These are phyloP conservation scores for Tenthredo livida DNA, from an alignment of 2,888 invertebrate species.

Conservation along the genomic window DNA sequence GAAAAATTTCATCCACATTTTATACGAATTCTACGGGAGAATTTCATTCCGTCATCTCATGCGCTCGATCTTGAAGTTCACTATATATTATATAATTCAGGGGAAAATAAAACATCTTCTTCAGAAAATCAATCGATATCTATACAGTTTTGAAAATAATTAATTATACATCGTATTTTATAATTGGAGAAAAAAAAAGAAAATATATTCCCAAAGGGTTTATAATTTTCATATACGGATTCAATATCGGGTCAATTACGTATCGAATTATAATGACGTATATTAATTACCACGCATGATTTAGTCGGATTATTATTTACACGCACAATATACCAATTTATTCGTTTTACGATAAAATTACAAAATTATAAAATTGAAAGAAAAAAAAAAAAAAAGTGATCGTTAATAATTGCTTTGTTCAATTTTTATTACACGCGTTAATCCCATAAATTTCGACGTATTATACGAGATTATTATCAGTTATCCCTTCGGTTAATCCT, in stretches of 20 bases:
- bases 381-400: background rate
- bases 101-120: background rate
- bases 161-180: background rate
- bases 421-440: background rate
- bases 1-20: background rate
- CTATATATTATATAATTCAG: too few relatives aligned
- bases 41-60: background rate
- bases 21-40: too few relatives aligned
- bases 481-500: background rate
- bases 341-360: background rate
- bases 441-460: background rate
- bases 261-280: background rate
- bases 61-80: background rate
- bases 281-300: background rate
- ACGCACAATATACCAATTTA: background rate
- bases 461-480: conserved; percentile 10
- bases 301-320: background rate
- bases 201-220: background rate
- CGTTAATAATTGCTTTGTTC: background rate
- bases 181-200: background rate
- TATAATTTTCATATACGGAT: background rate
- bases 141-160: background rate
- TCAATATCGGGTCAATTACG: background rate
- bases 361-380: background rate
- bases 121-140: too few relatives aligned